Evolutionary conservation across 2,888 invertebrate species (phyloP), one percentile per base, ranked within the genome.

Genomic region (Choreutis nemorana): DNA sequence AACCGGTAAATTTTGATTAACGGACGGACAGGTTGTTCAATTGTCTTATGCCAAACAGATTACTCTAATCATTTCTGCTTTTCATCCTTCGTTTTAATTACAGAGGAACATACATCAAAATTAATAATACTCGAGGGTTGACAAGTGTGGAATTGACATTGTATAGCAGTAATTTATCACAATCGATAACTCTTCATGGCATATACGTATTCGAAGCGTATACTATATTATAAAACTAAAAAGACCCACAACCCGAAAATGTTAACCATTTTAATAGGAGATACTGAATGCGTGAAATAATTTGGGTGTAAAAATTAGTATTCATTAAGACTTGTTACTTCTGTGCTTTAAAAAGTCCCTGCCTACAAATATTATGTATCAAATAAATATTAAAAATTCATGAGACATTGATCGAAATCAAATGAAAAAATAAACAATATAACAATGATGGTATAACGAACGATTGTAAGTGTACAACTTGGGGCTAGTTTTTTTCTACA

Each of bases 401-500:
- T 66, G 63, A 58, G 50, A 68, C 63, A 67, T 51, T 52, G 70
- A 60, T 50, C 41, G 42, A 30, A 31, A 50, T 47, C 58, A 55
- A 38, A 41, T 40, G 45, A 54, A 54, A 39, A 49, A 53, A 51
- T 51, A 51, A 48, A 49, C 43, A 45, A 49, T 56, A 61, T 45
- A 47, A 51, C 50, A 48, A 45, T 48, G 53, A 48, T 50, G 42
- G 41, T 50, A 47, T 45, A 48, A 49, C n/a, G 48, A 51, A 52
- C 38, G 50, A 45, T 7, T 6, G 8, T 14, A 13, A 25, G 8
- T 14, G 26, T 26, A 26, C 26, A 31, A 50, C 55, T 60, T 68
- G 73, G 75, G 61, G 75, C 77, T 77, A 78, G 42, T 72, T 77
- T 77, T 75, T 77, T 78, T 68, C 77, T 77, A 77, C 77, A 77